phyloP scores from a whole-genome alignment of 2,888 invertebrate genomes.

The Acrocyrtus sp. region DNA sequence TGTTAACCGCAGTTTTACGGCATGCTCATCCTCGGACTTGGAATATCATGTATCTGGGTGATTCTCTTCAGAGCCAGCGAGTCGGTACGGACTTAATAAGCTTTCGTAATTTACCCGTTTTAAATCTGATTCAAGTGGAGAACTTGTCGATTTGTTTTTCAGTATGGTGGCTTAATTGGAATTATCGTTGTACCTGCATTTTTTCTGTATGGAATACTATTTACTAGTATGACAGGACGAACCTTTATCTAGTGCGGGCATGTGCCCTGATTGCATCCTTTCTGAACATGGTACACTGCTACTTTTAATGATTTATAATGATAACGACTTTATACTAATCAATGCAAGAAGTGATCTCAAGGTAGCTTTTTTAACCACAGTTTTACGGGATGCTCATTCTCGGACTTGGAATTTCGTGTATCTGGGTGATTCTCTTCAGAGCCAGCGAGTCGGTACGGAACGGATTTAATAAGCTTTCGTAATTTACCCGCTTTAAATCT shows the following conservation, averaged over 20 bases:
- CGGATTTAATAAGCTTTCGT: too few species aligned
- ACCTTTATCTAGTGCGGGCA: slow-evolving; percentile 36
- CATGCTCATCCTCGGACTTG: slow-evolving; percentile 37
- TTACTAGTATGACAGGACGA: slow-evolving; percentile 41
- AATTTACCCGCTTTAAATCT: too few species aligned
- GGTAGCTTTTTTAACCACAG: slow-evolving; percentile 2
- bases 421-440: slow-evolving; percentile 41
- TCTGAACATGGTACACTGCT: slow-evolving; percentile 44
- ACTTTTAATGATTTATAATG: too few species aligned
- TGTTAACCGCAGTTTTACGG: slow-evolving; percentile 50
- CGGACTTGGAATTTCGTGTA: slow-evolving; percentile 39
- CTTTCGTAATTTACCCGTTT: neutral
- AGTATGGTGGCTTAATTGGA: slow-evolving; percentile 42
- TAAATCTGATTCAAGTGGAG: too few species aligned
- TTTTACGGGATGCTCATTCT: slow-evolving; percentile 44
- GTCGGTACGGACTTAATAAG: too few species aligned
- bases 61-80: slow-evolving; percentile 38
- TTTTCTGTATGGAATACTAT: slow-evolving; percentile 38
- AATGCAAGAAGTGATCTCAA: too few species aligned
- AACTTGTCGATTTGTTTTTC: too few species aligned
- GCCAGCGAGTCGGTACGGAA: slow-evolving; percentile 37
- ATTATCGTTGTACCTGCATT: slow-evolving; percentile 44
- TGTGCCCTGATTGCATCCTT: slow-evolving; percentile 34
- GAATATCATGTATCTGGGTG: slow-evolving; percentile 43
- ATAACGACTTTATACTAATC: too few species aligned